Evolutionary conservation across 1,140 invertebrate genomes (phyloP), one percentile per base, ranked within the genome.

Genomic region (Psilanteris sp.): DNA sequence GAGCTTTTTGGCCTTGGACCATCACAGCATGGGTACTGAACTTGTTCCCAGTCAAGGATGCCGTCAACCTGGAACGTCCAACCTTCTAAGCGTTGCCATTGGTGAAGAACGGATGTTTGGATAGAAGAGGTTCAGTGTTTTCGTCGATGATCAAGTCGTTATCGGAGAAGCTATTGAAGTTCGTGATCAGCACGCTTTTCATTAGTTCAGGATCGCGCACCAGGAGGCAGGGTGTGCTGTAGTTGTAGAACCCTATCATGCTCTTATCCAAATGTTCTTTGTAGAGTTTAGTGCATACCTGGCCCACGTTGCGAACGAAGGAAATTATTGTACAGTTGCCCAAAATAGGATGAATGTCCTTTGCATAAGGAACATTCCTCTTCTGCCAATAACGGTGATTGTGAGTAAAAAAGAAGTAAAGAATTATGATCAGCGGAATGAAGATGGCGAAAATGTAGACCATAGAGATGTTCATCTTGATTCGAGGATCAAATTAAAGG

Each of bases 301-400:
- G n/a, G 5, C 18, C 7, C 48, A 43, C 4, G 14, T 62, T 78
- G 6, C 67, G 26, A 0, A 11, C 3, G n/a, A 44, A 11, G 2
- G 2, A 2, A 0, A 70, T 27, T 0, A 43, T 2, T n/a, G 52
- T 26, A 0, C 10, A 50, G 10, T 70, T 13, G 0, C 66, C 66
- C 0, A 70, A 0, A 0, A 70, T 13, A 0, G 66, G 52, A 0
- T 27, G 5, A 59, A 11, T 6, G 15, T 37, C 13, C n/a, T 54
- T 61, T 8, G 55, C 67, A 22, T 87, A 84, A 16, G 85, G 83
- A 0, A 91, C 83, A 3, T 82, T 81, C 71, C 76, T 79, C 0
- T 83, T 71, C 31, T 78, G 46, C 89, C 89, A 91, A 61, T 90
- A 89, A 32, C 73, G 50, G 29, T 77, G 79, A 8, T 76, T 81